Evolutionary conservation across 23 tunicate species (phyloP).

Genomic region (Oikopleura vanhoeffeni): DNA sequence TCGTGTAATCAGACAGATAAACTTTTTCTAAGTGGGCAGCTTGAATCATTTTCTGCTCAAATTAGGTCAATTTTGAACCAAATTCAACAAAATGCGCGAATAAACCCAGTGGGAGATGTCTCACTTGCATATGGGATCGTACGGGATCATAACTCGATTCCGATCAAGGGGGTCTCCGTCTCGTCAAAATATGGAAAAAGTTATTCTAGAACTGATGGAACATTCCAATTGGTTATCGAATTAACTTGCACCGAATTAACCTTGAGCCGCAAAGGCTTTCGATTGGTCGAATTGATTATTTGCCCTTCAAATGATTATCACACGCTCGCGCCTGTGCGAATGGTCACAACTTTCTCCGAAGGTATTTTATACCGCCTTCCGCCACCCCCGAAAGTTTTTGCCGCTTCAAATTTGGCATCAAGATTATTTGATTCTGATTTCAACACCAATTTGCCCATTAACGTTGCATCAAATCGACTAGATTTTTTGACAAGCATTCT

Average conservation of each 20-base stretch:
- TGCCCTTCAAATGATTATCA: neutral
- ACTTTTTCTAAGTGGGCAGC: neutral
- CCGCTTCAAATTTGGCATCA: neutral
- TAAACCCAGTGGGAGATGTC: neutral
- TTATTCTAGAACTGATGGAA: neutral
- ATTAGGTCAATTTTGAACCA: neutral
- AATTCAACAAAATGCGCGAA: neutral
- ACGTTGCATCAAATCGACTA: neutral
- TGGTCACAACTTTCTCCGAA: neutral
- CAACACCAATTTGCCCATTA: neutral
- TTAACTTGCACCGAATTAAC: neutral
- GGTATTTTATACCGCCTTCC: neutral
- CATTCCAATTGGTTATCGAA: neutral
- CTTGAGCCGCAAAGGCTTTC: neutral
- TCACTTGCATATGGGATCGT: neutral
- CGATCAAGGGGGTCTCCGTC: neutral
- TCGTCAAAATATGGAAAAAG: neutral
- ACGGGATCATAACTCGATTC: neutral
- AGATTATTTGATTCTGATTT: neutral
- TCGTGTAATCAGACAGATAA: neutral
- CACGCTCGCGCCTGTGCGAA: neutral
- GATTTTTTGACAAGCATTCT: neutral
- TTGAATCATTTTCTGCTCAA: neutral
- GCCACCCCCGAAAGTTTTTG: neutral
- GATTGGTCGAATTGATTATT: neutral